A percentile compares a stretch with the other conserved stretches of the same genome.
Evolutionary conservation across 1,140 invertebrate genomes (phyloP).

Genomic region (Trichogramma pretiosum): DNA sequence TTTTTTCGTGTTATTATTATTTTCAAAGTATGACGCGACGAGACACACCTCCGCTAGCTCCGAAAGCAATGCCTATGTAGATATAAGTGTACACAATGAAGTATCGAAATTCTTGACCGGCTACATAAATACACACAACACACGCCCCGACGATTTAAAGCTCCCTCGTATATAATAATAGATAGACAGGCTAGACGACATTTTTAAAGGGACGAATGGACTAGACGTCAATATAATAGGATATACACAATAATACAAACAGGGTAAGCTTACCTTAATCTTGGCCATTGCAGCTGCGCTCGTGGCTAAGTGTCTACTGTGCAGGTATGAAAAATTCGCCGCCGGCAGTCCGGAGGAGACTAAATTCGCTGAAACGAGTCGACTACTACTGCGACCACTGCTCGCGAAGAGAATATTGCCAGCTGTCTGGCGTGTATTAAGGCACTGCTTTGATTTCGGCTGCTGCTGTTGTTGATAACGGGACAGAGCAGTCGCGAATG

Average conservation of each 20-base stretch:
- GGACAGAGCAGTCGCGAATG: conserved; percentile 12
- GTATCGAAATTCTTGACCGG: too few relatives aligned
- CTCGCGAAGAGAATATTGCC: not conserved
- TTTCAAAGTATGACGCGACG: too few relatives aligned
- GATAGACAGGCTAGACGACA: not conserved
- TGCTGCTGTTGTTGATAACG: too few relatives aligned
- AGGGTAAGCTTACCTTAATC: conserved; percentile 25
- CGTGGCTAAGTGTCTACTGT: conserved; percentile 4
- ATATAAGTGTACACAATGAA: too few relatives aligned
- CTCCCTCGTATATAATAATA: not conserved
- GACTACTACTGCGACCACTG: not conserved
- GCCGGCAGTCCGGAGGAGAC: not conserved
- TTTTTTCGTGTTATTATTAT: too few relatives aligned
- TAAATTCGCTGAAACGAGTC: not conserved
- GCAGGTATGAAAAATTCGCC: not conserved
- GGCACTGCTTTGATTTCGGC: too few relatives aligned
- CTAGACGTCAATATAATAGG: not conserved
- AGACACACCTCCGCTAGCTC: too few relatives aligned
- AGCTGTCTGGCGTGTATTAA: not conserved
- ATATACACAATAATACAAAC: too few relatives aligned
- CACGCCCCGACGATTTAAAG: too few relatives aligned
- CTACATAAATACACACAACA: too few relatives aligned
- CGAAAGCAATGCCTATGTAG: too few relatives aligned
- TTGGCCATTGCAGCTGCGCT: conserved; percentile 22
- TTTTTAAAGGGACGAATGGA: not conserved